These are phyloP conservation scores for Ochropacha duplaris DNA, from an alignment of 2,888 invertebrate species.

Conservation along the genomic window DNA sequence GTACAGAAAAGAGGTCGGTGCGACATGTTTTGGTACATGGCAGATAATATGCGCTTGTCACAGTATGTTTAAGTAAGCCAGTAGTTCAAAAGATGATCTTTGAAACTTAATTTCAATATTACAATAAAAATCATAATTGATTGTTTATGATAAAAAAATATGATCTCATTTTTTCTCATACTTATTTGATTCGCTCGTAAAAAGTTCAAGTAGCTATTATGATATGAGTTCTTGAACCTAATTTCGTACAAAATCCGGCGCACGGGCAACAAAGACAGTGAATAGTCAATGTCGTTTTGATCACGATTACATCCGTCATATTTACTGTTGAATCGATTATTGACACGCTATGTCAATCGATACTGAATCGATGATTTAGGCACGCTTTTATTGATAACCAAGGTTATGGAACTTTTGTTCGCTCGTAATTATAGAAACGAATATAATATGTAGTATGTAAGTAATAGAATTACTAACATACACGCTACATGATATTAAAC, in stretches of 20 bases:
- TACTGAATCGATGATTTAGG: conserved; percentile 48
- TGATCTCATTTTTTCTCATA: conserved; percentile 11
- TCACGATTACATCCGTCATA: conserved; percentile 69
- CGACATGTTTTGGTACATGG: conserved; percentile 9
- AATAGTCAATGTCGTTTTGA: conserved; percentile 62
- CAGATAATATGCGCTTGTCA: neutral
- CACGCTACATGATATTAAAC: neutral
- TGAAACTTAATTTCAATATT: conserved; percentile 5
- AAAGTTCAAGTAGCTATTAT: conserved; percentile 32
- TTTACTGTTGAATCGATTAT: conserved; percentile 58
- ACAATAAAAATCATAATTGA: conserved; percentile 14
- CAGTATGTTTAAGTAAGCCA: neutral
- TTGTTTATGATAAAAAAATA: conserved; percentile 1
- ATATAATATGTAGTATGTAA: conserved; percentile 6
- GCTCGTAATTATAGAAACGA: conserved; percentile 37
- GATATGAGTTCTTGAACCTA: conserved; percentile 63
- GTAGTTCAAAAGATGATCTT: neutral
- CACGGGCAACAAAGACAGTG: conserved; percentile 65
- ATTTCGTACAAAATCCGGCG: conserved; percentile 69
- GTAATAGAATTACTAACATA: conserved; percentile 8
- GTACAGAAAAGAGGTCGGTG: conserved; percentile 27
- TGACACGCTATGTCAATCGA: conserved; percentile 55
- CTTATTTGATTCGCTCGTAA: conserved; percentile 29
- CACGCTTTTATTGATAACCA: conserved; percentile 47
- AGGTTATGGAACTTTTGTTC: conserved; percentile 46